Percentiles rank a stretch among this genome's conserved stretches.
Evolutionary conservation across 2,888 invertebrate genomes (phyloP).

Genomic region (Boloria selene): DNA sequence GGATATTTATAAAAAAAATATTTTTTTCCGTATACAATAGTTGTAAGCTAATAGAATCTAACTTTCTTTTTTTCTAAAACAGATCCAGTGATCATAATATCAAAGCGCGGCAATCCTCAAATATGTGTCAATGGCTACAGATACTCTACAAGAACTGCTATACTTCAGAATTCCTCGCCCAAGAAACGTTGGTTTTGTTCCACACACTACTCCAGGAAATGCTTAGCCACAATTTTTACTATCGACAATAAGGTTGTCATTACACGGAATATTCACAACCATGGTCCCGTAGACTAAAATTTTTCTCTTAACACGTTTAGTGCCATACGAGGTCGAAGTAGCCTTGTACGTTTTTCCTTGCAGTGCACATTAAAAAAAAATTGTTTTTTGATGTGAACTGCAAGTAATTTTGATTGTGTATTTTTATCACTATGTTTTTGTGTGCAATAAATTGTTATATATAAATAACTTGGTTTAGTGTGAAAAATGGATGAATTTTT

Average conservation of each 20-base stretch:
- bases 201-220: slow-evolving; percentile 37
- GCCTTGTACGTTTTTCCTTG: no score
- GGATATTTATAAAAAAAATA: no score
- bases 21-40: no score
- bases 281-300: neutral
- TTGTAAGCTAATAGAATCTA: neutral
- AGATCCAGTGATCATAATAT: slow-evolving; percentile 37
- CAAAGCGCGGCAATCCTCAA: slow-evolving; percentile 35
- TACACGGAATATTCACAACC: slow-evolving; percentile 27
- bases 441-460: no score
- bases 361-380: no score
- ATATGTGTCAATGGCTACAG: slow-evolving; percentile 36
- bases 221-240: slow-evolving; percentile 32
- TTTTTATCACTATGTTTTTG: no score
- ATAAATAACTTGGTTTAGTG: no score
- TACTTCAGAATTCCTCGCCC: neutral
- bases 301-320: no score
- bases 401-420: no score
- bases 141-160: slow-evolving; percentile 24
- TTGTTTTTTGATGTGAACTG: no score
- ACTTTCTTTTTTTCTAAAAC: neutral
- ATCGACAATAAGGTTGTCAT: slow-evolving; percentile 31
- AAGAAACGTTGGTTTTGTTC: slow-evolving; percentile 40
- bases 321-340: no score
- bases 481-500: no score